Conservation (phyloP, 2,113 vertebrate genomes). For the Stomatorhinus ivindoensis region DNA sequence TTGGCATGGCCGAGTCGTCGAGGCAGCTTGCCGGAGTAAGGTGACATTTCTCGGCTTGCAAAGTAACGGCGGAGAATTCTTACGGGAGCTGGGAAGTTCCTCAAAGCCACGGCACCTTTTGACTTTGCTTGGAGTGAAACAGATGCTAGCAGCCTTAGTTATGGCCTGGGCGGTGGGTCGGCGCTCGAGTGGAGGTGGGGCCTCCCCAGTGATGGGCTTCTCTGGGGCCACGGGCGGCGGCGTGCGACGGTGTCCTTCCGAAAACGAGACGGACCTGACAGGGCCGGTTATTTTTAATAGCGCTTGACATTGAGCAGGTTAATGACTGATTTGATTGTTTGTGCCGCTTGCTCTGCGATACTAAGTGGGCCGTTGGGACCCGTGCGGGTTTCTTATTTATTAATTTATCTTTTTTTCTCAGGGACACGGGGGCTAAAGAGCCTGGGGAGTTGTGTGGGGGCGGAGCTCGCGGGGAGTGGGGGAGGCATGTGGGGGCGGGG, state of each 20-base stretch:
- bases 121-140: constrained; percentile 54
- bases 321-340: constrained; percentile 20
- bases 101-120: constrained; percentile 57
- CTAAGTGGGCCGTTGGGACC: constrained; percentile 10
- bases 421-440: constrained; percentile 6
- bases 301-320: constrained; percentile 18
- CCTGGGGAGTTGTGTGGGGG: not conserved
- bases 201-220: not conserved
- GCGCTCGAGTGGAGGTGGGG: not conserved
- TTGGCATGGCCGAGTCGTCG: constrained; percentile 65
- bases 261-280: not conserved
- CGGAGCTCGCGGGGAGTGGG: not conserved
- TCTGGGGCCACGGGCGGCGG: not conserved
- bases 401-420: constrained; percentile 2
- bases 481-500: not conserved
- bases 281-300: constrained; percentile 18
- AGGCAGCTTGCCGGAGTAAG: constrained; percentile 76
- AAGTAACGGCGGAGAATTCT: constrained; percentile 62
- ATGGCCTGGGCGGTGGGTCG: not conserved
- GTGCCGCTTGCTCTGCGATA: not conserved
- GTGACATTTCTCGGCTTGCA: constrained; percentile 76
- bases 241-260: constrained; percentile 3
- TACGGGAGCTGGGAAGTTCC: constrained; percentile 52
- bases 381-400: not conserved
- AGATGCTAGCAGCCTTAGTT: constrained; percentile 46